Evolutionary conservation across 2,797 vertebrate genomes (phyloP), one percentile per base, ranked within the genome.

Genomic region (Ambastaia sidthimunki): DNA sequence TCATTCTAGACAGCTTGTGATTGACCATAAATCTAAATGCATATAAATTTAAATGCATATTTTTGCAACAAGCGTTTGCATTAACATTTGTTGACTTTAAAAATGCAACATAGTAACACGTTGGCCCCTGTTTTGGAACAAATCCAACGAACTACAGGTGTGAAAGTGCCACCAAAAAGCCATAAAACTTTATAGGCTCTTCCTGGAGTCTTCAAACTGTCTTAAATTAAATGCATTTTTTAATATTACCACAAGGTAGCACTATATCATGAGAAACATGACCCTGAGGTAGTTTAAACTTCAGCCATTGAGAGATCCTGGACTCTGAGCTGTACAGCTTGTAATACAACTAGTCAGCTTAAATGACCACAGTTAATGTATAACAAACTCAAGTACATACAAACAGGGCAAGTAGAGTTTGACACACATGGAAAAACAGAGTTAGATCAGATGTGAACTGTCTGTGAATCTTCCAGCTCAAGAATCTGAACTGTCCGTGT

Each of bases 271-370:
- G 13, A 69, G 25, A 44, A 68, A 78, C 25, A 7, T 78, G 74
- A 66, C 4, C 41, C 69, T 48, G 34, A 23, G 65, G 28, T 37
- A 59, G 41, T 54, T 34, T 71, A 47, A 71, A 66, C 71, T 73
- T 80, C 68, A 79, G n/a, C 70, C 62, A 50, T 1, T 3, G 48
- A 41, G 25, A 78, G 81, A 65, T 77, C 44, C 60, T 83, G 81
- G 76, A 86, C 85, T 84, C 85, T 86, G 85, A 83, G 78, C 85
- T 86, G 16, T 4, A 25, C 31, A 74, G 41, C 69, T 65, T 66
- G 73, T 31, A 60, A 71, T 63, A 66, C 63, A 59, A 70, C 67
- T 37, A 75, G 28, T 60, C 18, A 9, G 50, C 55, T 71, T 75
- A 50, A 76, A 59, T 72, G 54, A 70, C 23, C 65, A 23, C 57